phyloP scores from a whole-genome alignment of 2,888 invertebrate species.

The Diogma glabrata region DNA sequence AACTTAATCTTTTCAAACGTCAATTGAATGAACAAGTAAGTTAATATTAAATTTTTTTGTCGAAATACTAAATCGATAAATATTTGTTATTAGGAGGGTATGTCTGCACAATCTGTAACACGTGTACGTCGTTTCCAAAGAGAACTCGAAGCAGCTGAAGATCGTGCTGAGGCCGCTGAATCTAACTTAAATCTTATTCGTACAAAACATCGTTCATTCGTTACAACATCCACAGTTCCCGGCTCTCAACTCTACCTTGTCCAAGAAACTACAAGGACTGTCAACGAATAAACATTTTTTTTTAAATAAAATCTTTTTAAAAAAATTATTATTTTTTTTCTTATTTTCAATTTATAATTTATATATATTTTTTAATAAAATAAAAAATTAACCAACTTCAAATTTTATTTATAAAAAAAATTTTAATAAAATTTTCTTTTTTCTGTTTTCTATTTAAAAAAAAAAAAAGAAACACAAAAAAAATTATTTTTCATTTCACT shows the following conservation, averaged over 20 bases:
- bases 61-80: background rate
- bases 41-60: conserved; percentile 9
- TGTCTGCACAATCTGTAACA: conserved; percentile 85
- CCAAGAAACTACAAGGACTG: conserved; percentile 63
- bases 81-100: conserved; percentile 61
- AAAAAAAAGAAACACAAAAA: too few relatives aligned
- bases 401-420: too few relatives aligned
- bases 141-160: conserved; percentile 94
- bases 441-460: too few relatives aligned
- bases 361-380: too few relatives aligned
- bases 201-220: conserved; percentile 96
- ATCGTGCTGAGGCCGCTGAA: conserved; percentile 90
- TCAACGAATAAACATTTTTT: conserved; percentile 26
- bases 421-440: too few relatives aligned
- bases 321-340: too few relatives aligned
- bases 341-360: too few relatives aligned
- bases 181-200: conserved; percentile 89
- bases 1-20: conserved; percentile 88
- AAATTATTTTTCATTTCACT: too few relatives aligned
- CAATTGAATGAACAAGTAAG: conserved; percentile 83
- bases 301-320: conserved; percentile 3
- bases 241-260: conserved; percentile 86
- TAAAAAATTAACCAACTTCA: too few relatives aligned
- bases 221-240: conserved; percentile 85
- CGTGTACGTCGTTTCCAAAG: conserved; percentile 97